phyloP scores from a whole-genome alignment of 2,797 vertebrate species.

The Catharus ustulatus region DNA sequence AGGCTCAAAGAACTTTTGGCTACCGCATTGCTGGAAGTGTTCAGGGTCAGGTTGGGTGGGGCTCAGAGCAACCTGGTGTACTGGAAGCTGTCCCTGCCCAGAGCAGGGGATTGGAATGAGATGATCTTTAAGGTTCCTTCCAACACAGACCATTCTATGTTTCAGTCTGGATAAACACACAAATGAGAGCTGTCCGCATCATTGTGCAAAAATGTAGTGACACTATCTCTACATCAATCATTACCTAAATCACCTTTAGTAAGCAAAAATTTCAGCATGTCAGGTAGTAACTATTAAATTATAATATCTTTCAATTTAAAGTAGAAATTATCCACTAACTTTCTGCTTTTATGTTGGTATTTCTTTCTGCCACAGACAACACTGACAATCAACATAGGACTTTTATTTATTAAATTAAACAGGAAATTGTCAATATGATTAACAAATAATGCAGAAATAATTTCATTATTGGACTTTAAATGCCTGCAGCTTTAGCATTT shows the following conservation, averaged over 20 bases:
- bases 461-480: not conserved
- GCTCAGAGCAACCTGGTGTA: fast-evolving
- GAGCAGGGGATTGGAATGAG: not conserved
- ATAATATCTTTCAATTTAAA: not conserved
- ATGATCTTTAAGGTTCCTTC: not conserved
- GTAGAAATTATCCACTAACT: not conserved
- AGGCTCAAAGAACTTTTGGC: not conserved
- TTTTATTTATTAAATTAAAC: not conserved
- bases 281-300: not conserved
- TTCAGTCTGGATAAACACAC: not conserved
- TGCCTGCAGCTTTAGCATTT: not conserved
- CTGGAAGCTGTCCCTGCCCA: not conserved
- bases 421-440: not conserved
- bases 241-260: not conserved
- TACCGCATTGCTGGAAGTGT: not conserved
- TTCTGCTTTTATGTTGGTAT: not conserved
- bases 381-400: not conserved
- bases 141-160: not conserved
- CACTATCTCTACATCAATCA: fast-evolving
- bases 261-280: not conserved
- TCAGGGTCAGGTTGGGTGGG: not conserved
- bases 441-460: not conserved
- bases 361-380: not conserved
- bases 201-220: not conserved
- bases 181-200: not conserved